phyloP scores from a whole-genome alignment of 2,888 invertebrate genomes.

The Margaritifera margaritifera region DNA sequence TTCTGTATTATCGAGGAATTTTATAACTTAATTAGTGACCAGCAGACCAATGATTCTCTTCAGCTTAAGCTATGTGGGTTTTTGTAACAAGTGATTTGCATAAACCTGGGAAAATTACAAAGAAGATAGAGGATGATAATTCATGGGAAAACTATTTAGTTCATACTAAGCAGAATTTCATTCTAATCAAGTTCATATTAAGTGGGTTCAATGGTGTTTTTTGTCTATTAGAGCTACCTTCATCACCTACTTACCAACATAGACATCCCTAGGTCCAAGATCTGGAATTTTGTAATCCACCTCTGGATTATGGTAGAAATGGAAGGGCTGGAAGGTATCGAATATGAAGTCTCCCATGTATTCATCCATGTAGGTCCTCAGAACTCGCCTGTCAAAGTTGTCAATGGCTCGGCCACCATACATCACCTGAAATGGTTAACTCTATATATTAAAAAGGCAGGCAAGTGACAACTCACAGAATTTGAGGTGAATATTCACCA shows the following conservation, averaged over 20 bases:
- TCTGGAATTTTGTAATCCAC: constrained; percentile 87
- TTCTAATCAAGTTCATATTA: no score
- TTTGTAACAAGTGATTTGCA: no score
- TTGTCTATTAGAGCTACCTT: no score
- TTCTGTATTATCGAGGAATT: no score
- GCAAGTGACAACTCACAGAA: background rate
- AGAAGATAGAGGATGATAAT: no score
- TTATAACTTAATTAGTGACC: no score
- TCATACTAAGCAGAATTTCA: no score
- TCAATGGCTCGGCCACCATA: constrained; percentile 95
- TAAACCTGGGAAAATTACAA: no score
- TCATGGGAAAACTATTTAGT: no score
- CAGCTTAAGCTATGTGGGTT: no score
- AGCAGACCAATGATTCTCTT: no score
- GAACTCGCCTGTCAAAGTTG: constrained; percentile 89
- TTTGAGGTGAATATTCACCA: background rate
- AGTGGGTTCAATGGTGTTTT: no score
- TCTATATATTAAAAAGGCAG: background rate
- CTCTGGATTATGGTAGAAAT: constrained; percentile 84
- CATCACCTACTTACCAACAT: constrained; percentile 61
- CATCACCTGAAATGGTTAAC: constrained; percentile 81
- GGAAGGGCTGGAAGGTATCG: constrained; percentile 91
- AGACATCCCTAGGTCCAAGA: constrained; percentile 67
- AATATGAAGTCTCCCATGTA: constrained; percentile 96
- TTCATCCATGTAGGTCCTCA: constrained; percentile 92